Evolutionary conservation across 2,113 vertebrate genomes (phyloP).

Genomic region (Indri indri): DNA sequence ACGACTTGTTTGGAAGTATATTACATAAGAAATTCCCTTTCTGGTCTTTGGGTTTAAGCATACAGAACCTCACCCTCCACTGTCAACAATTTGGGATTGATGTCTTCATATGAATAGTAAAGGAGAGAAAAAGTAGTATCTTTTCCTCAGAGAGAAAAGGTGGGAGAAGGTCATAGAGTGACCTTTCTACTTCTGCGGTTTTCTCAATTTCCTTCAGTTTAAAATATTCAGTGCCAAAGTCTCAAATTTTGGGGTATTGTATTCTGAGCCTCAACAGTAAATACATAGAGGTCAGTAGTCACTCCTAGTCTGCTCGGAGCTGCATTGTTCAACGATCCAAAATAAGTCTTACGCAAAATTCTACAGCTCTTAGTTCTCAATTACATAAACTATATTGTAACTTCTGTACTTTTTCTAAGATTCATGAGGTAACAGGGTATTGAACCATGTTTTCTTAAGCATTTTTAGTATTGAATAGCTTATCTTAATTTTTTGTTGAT

Average conservation of each 20-base stretch:
- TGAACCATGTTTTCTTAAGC: neutral
- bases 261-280: neutral
- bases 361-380: neutral
- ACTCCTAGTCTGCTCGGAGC: neutral
- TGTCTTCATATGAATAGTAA: neutral
- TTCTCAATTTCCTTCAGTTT: neutral
- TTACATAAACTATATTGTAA: neutral
- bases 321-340: neutral
- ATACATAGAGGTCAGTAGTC: neutral
- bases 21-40: neutral
- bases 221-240: neutral
- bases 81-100: neutral
- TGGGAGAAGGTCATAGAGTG: neutral
- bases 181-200: neutral
- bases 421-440: neutral
- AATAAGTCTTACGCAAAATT: neutral
- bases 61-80: neutral
- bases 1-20: neutral
- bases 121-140: neutral
- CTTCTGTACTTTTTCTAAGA: neutral
- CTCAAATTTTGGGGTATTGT: neutral
- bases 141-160: neutral
- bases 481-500: neutral
- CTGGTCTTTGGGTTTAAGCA: neutral
- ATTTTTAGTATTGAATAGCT: neutral